Evolutionary conservation across 2,113 vertebrate genomes (phyloP), one percentile per base, ranked within the genome.

Genomic region (Apaloderma vittatum): DNA sequence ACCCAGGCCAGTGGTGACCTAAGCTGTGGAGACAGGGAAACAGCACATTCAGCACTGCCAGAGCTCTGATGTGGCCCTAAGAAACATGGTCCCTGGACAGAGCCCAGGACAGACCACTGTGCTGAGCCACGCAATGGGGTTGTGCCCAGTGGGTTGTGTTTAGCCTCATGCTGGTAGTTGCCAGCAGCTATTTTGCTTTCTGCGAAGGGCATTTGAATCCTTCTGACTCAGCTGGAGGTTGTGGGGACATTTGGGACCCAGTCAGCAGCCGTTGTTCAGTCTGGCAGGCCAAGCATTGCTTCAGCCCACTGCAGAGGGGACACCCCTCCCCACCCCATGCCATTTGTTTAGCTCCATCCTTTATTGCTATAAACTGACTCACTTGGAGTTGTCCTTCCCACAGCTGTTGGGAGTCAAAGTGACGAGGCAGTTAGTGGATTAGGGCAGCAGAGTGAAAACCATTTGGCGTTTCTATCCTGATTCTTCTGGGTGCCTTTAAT

Each of bases 401-500:
- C 85, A 92, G 94, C 90, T 92, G 90, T 93, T 87, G 96, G 90
- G 68, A 97, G 93, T 88, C 86, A 92, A 81, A 94, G 96, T 68
- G 73, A 71, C 2, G 48, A 97, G 93, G 65, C 91, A 88, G 76
- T 95, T 92, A 97, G 97, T 96, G 91, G 96, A 95, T 54, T 83
- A 86, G 87, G 88, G 95, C 77, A 95, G 94, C 95, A 96, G 96
- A 97, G 93, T 94, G 96, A 96, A 93, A 97, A 96, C 95, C 92
- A 83, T 95, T 97, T 97, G 97, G 97, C 81, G 6, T 96, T 96
- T 96, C 95, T 88, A 89, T 94, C 94, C 95, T 16, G 89, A 90
- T 94, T 97, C 97, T 97, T 97, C 95, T 97, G 96, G 97, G 97
- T 96, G 94, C 94, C 97, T 97, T 97, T 97, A 97, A 98, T 98